phyloP scores from a whole-genome alignment of 2,888 invertebrate species.

The Metallyticus violacea region DNA sequence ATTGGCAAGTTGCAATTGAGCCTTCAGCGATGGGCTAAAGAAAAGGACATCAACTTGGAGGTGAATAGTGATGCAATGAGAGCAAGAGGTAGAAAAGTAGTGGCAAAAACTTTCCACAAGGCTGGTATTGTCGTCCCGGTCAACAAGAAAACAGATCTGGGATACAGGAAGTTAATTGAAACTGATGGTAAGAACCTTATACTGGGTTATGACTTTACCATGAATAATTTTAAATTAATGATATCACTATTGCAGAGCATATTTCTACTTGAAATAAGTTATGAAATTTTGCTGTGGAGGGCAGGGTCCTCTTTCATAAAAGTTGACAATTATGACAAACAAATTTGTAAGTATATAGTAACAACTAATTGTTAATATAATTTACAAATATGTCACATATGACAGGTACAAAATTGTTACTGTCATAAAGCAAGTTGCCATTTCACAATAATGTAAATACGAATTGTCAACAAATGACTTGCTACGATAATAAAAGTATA shows the following conservation, averaged over 20 bases:
- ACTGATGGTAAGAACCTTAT: constrained; percentile 55
- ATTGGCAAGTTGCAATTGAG: constrained; percentile 59
- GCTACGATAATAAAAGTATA: too few relatives aligned
- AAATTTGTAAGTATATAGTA: background rate
- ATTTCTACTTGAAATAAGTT: too few relatives aligned
- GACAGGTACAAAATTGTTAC: too few relatives aligned
- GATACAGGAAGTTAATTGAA: constrained; percentile 75
- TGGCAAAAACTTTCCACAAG: constrained; percentile 73
- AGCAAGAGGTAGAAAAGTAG: constrained; percentile 58
- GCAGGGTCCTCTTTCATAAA: too few relatives aligned
- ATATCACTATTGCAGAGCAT: too few relatives aligned
- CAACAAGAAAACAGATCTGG: constrained; percentile 74
- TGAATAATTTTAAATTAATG: too few relatives aligned
- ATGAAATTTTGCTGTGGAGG: too few relatives aligned
- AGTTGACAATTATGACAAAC: too few relatives aligned
- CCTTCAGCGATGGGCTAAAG: constrained; percentile 61
- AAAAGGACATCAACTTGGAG: constrained; percentile 58
- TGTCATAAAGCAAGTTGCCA: too few relatives aligned
- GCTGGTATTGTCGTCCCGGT: constrained; percentile 85
- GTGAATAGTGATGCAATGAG: constrained; percentile 58
- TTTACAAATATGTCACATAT: too few relatives aligned
- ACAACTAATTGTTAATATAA: background rate
- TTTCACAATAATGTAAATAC: too few relatives aligned
- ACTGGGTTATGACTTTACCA: background rate
- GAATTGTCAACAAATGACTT: too few relatives aligned